Conservation (phyloP, 1,140 invertebrate species). For the Anadara kagoshimensis region DNA sequence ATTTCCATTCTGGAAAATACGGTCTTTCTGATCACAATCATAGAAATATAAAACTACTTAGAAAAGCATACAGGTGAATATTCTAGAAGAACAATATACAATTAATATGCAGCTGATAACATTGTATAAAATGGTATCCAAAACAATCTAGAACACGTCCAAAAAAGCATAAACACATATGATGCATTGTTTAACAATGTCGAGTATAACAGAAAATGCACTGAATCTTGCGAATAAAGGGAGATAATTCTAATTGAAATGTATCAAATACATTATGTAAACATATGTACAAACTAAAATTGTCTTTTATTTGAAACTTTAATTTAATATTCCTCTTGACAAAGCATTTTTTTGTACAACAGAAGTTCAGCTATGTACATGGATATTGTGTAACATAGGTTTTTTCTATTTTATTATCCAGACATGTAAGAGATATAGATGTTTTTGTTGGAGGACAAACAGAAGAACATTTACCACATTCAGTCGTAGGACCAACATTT, state of each 20-base stretch:
- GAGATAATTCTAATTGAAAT: too few species aligned
- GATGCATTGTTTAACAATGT: background rate
- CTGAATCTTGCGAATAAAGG: background rate
- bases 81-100: background rate
- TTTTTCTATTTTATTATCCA: too few species aligned
- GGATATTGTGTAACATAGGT: too few species aligned
- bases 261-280: too few species aligned
- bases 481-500: constrained; percentile 17
- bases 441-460: constrained; percentile 25
- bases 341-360: too few species aligned
- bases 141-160: background rate
- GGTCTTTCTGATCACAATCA: constrained; percentile 25
- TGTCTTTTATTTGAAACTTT: too few species aligned
- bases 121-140: background rate
- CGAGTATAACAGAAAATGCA: background rate
- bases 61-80: constrained; percentile 2
- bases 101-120: background rate
- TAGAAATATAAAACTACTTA: constrained; percentile 1
- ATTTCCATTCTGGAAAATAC: constrained; percentile 77
- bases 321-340: too few species aligned
- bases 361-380: too few species aligned
- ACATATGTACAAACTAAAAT: too few species aligned
- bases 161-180: background rate
- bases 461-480: constrained; percentile 4
- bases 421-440: constrained; percentile 28